These are phyloP conservation scores for Bubo bubo DNA, from an alignment of 2,113 vertebrate species.

Conservation along the genomic window DNA sequence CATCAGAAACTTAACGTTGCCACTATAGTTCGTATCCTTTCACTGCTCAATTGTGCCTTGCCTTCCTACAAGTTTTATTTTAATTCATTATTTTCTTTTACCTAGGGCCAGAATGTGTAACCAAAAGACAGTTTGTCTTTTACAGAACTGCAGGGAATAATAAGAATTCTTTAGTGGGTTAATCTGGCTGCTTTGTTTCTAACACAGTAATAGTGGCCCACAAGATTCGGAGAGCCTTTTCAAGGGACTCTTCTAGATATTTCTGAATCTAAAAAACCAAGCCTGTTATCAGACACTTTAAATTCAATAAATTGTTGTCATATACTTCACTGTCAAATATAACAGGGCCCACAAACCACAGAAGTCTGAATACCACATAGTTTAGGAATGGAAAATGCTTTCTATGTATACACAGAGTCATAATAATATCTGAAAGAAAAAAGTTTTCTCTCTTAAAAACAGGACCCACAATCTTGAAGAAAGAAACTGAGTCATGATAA, in stretches of 20 bases:
- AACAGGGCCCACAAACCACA: background rate
- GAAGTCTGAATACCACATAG: background rate
- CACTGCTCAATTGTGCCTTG: rapidly evolving
- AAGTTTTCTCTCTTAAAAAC: background rate
- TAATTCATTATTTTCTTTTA: background rate
- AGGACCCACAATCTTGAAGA: background rate
- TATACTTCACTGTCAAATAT: background rate
- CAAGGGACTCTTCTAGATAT: background rate
- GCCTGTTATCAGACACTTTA: background rate
- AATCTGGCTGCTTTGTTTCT: background rate
- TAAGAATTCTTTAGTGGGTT: background rate
- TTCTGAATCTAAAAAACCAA: background rate
- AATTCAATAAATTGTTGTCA: background rate
- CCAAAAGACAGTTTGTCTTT: background rate
- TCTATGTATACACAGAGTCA: background rate
- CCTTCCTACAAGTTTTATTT: background rate
- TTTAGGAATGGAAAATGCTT: background rate
- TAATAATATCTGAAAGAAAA: background rate
- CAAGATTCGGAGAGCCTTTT: background rate
- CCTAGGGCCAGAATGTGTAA: background rate
- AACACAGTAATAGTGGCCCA: background rate
- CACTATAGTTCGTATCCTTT: background rate
- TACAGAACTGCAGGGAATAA: background rate
- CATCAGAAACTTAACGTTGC: background rate
- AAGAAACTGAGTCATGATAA: background rate